Percentiles rank a stretch among this genome's conserved stretches.
Conservation (phyloP, 2,113 vertebrate species). For the Labeo catla region DNA sequence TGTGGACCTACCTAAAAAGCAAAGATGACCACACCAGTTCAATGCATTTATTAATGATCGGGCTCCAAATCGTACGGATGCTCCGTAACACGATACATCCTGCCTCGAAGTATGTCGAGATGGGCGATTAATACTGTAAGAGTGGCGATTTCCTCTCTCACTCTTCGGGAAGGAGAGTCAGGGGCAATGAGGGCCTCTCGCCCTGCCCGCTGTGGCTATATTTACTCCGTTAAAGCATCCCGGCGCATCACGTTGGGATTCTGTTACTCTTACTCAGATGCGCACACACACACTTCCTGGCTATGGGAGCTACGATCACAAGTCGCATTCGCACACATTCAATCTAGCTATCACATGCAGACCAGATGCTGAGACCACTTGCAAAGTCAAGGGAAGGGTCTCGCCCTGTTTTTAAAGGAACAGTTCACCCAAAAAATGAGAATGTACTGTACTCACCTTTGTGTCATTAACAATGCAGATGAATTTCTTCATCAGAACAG, state of each 20-base stretch:
- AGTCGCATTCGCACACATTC: background rate
- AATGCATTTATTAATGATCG: conserved; percentile 32
- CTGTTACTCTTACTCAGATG: conserved; percentile 71
- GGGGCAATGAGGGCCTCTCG: conserved; percentile 43
- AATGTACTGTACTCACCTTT: background rate
- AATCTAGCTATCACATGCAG: background rate
- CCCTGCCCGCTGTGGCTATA: conserved; percentile 66
- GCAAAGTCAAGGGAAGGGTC: background rate
- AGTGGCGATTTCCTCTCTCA: conserved; percentile 52
- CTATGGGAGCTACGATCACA: conserved; percentile 65
- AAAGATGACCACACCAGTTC: conserved; percentile 5
- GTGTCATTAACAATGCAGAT: background rate
- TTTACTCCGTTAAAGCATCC: conserved; percentile 71
- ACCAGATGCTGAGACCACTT: background rate
- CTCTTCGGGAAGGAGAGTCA: conserved; percentile 58
- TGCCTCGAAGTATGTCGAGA: conserved; percentile 63
- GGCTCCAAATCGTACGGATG: conserved; percentile 6
- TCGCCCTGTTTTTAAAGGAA: background rate
- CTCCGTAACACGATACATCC: conserved; percentile 66
- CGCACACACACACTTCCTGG: conserved; percentile 1
- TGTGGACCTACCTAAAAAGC: conserved; percentile 11
- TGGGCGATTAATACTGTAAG: conserved; percentile 68
- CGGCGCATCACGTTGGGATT: conserved; percentile 73
- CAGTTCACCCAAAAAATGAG: background rate
- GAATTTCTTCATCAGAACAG: background rate